Percentiles rank a stretch among this genome's conserved stretches.
These are phyloP conservation scores for Physocephala rufipes DNA, from an alignment of 2,888 invertebrate genomes.

Conservation along the genomic window DNA sequence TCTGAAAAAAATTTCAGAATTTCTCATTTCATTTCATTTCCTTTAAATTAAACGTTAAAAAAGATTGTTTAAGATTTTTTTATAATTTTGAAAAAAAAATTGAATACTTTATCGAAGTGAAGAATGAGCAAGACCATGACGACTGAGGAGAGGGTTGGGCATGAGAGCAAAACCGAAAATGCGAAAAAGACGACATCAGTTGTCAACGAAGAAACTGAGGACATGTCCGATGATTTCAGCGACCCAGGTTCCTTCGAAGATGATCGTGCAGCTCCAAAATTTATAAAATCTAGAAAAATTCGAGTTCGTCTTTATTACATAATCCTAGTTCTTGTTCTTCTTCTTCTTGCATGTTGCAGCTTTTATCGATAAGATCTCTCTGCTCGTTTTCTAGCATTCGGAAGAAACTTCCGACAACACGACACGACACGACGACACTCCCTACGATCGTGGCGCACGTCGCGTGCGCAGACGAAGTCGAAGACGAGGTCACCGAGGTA, in stretches of 20 bases:
- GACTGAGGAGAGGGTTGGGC: too few relatives aligned
- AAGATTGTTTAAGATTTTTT: too few relatives aligned
- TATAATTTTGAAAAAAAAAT: constrained; percentile 2
- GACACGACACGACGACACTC: constrained; percentile 30
- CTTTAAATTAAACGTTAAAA: too few relatives aligned
- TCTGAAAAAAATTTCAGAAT: constrained; percentile 38
- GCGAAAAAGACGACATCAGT: constrained; percentile 8
- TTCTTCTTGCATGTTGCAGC: background rate
- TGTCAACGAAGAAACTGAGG: background rate
- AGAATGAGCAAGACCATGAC: background rate
- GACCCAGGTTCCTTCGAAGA: constrained; percentile 35
- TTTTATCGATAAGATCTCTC: background rate
- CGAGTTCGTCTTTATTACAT: constrained; percentile 24
- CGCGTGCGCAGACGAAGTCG: constrained; percentile 25
- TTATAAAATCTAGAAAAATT: constrained; percentile 35
- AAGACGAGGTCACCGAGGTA: constrained; percentile 25
- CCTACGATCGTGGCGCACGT: constrained; percentile 34
- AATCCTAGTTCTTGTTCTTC: background rate
- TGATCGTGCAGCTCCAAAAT: constrained; percentile 12
- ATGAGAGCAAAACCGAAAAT: background rate
- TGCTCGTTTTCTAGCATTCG: constrained; percentile 13
- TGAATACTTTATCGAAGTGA: constrained; percentile 8
- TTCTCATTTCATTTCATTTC: too few relatives aligned
- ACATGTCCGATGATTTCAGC: constrained; percentile 37
- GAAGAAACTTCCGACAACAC: constrained; percentile 36